Conservation (phyloP, 2,888 invertebrate species). For the Andrena trimmerana region DNA sequence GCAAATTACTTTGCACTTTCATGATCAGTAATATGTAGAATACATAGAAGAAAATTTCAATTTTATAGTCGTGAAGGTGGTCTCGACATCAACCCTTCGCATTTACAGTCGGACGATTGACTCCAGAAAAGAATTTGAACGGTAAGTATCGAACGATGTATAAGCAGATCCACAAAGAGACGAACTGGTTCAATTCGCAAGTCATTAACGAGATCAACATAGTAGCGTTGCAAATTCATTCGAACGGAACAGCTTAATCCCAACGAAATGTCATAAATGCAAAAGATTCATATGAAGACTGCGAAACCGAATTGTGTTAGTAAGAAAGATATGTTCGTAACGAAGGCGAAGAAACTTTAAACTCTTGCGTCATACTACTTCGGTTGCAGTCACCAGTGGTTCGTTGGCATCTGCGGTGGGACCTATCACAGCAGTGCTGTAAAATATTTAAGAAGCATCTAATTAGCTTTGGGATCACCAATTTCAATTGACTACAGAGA, state of each 20-base stretch:
- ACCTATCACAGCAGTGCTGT: constrained; percentile 84
- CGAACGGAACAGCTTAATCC: not conserved
- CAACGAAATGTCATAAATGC: constrained; percentile 27
- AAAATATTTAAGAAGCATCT: constrained; percentile 68
- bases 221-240: not conserved
- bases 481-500: not conserved
- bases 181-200: not conserved
- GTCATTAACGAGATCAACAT: not conserved
- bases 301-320: constrained; percentile 14
- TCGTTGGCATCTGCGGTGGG: constrained; percentile 80
- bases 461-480: not conserved
- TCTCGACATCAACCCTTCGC: constrained; percentile 36
- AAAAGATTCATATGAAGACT: constrained; percentile 35
- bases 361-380: constrained; percentile 72
- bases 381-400: constrained; percentile 80
- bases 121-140: not conserved
- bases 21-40: constrained; percentile 34
- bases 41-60: constrained; percentile 17
- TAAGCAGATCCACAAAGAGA: not conserved
- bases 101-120: constrained; percentile 7
- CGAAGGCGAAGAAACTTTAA: constrained; percentile 20
- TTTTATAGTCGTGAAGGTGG: constrained; percentile 9
- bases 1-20: constrained; percentile 46
- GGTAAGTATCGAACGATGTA: not conserved
- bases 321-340: constrained; percentile 46